phyloP scores from a whole-genome alignment of 2,888 invertebrate genomes.

The Marronus borbonicus region DNA sequence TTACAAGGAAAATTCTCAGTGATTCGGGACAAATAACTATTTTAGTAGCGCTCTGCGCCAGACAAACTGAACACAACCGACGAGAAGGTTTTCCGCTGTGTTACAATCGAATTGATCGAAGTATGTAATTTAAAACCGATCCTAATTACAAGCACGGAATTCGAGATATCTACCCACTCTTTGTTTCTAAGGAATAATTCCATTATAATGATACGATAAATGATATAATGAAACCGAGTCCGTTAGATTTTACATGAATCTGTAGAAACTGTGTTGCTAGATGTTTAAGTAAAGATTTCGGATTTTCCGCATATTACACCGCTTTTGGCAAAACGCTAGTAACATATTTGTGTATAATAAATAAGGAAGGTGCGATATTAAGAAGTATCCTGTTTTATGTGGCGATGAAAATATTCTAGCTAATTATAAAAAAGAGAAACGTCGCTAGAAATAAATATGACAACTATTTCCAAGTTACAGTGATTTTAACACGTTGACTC shows the following conservation, averaged over 20 bases:
- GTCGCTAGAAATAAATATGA: too few species aligned
- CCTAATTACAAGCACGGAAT: slow-evolving; percentile 2
- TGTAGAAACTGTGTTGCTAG: background rate
- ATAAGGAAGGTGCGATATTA: too few species aligned
- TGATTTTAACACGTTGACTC: too few species aligned
- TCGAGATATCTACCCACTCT: background rate
- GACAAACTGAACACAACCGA: slow-evolving; percentile 9
- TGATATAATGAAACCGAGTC: background rate
- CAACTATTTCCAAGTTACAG: too few species aligned
- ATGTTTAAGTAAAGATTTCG: too few species aligned
- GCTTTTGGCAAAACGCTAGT: too few species aligned
- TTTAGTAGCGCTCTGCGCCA: slow-evolving; percentile 43
- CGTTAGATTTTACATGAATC: background rate
- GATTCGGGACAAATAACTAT: slow-evolving; percentile 60
- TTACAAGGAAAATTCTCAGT: slow-evolving; percentile 70
- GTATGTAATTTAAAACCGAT: slow-evolving; percentile 7
- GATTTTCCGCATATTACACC: too few species aligned
- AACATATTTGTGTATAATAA: too few species aligned
- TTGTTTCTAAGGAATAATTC: background rate
- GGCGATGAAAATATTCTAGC: too few species aligned
- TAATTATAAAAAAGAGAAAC: too few species aligned
- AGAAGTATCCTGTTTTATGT: too few species aligned
- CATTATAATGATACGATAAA: background rate
- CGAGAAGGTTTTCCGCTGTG: background rate
- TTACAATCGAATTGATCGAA: slow-evolving; percentile 17